Evolutionary conservation across 2,113 vertebrate genomes (phyloP), one percentile per base, ranked within the genome.

Genomic region (Rhinolophus ferrumequinum): DNA sequence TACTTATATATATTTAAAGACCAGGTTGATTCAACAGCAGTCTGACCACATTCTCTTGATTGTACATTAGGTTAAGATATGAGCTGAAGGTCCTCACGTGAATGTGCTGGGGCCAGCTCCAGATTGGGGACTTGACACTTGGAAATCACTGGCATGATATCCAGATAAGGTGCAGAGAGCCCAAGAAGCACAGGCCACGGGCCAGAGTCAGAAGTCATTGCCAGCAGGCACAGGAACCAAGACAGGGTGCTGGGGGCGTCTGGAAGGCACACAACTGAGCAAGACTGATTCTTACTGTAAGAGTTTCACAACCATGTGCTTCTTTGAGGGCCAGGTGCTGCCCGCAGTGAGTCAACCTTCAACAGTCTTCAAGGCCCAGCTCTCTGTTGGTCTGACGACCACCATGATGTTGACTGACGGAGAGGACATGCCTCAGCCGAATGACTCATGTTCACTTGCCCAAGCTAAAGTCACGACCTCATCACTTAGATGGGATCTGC

Each of bases 321-420:
- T 64, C 80, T 70, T 69, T 0, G 0, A 72, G 50, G 21, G 24
- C 18, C 15, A 79, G 28, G 41, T 56, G 26, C 67, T 30, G 35
- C 47, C 41, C 58, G 26, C 4, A 1, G 44, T 21, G 38, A 12
- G 35, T 2, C 1, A 13, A 3, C 5, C 54, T 47, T 10, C 26
- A 16, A 12, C 1, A 3, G 10, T 56, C 76, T 76, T 67, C 14
- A 73, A 87, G 81, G 35, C 5, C 19, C 33, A 28, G 56, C 11
- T 56, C 26, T 76, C 90, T 69, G 13, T 21, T n/a, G 2, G 28
- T 35, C 35, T 72, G 50, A 72, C 11, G 6, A 7, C 28, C 6
- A 2, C 76, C 33, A 7, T 0, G 1, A 2, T 19, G 4, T 30
- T 21, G 69, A 77, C 10, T 10, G 1, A 3, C 7, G 26, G 76